A percentile compares a stretch with the other conserved stretches of the same genome.
phyloP scores from a whole-genome alignment of 2,888 invertebrate species.

The Orthonychiurus folsomi region DNA sequence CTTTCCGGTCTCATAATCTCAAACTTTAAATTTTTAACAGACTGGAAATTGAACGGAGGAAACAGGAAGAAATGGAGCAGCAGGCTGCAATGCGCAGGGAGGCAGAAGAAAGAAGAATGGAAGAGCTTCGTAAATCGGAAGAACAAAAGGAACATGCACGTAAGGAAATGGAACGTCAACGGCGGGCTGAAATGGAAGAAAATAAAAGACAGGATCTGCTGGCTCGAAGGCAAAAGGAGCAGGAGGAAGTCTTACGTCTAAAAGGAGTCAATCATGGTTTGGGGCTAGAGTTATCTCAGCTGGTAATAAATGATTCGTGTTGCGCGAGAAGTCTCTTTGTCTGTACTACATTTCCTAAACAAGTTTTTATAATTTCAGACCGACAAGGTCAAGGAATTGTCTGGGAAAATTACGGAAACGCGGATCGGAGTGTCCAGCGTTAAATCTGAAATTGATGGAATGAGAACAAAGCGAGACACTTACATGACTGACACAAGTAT shows the following conservation, averaged over 20 bases:
- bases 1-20: conserved; percentile 8
- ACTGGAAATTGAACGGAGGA: conserved; percentile 61
- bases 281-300: conserved; percentile 60
- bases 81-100: conserved; percentile 70
- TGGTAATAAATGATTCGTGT: conserved; percentile 44
- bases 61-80: conserved; percentile 77
- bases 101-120: conserved; percentile 63
- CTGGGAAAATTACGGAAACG: conserved; percentile 71
- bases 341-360: too few species aligned
- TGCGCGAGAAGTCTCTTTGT: not conserved
- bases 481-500: conserved; percentile 79
- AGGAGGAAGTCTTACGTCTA: conserved; percentile 70
- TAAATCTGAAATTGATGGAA: conserved; percentile 91
- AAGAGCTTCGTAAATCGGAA: conserved; percentile 65
- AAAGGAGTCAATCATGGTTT: conserved; percentile 80
- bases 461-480: conserved; percentile 80
- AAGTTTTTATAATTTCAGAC: conserved; percentile 48
- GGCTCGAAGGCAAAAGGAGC: conserved; percentile 72
- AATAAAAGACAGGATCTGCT: conserved; percentile 80
- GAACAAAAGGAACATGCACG: conserved; percentile 72
- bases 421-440: conserved; percentile 79
- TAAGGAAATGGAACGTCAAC: conserved; percentile 85
- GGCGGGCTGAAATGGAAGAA: conserved; percentile 93
- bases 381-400: conserved; percentile 66
- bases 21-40: conserved; percentile 41